Evolutionary conservation across 2,113 vertebrate species (phyloP).

Genomic region (Xenotilapia flavipinnis): DNA sequence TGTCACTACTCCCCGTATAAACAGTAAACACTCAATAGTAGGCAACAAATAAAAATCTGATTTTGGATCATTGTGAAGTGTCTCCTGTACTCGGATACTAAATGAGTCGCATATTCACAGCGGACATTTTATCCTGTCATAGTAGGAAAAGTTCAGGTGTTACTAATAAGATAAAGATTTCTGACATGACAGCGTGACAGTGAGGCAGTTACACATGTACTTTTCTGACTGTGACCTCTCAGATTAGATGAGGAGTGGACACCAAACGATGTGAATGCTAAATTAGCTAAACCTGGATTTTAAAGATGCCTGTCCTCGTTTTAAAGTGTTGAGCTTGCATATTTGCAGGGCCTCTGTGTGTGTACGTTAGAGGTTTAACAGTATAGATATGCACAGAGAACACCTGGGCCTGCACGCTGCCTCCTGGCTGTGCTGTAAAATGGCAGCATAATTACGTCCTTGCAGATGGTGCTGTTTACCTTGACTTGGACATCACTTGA

Average conservation of each 20-base stretch:
- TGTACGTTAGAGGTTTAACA: background rate
- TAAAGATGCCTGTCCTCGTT: background rate
- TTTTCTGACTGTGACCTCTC: background rate
- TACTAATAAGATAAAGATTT: background rate
- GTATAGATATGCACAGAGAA: slow-evolving; percentile 39
- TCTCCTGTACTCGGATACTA: background rate
- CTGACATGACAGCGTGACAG: background rate
- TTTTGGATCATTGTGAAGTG: background rate
- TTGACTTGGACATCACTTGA: slow-evolving; percentile 52
- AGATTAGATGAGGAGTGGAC: background rate
- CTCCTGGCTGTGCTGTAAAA: slow-evolving; percentile 53
- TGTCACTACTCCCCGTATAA: background rate
- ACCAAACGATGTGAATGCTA: background rate
- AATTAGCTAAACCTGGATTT: background rate
- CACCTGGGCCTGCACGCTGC: slow-evolving; percentile 62
- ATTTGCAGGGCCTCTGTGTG: background rate
- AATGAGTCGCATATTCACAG: background rate
- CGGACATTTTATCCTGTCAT: background rate
- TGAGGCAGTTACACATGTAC: background rate
- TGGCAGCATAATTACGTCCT: slow-evolving; percentile 57
- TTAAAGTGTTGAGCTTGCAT: background rate
- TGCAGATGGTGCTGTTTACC: slow-evolving; percentile 68
- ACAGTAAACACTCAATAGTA: background rate
- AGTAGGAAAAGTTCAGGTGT: background rate
- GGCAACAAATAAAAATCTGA: background rate